Base-by-base conservation (phyloP, 2,888 invertebrate species). In the Drosophila mulleri region DNA sequence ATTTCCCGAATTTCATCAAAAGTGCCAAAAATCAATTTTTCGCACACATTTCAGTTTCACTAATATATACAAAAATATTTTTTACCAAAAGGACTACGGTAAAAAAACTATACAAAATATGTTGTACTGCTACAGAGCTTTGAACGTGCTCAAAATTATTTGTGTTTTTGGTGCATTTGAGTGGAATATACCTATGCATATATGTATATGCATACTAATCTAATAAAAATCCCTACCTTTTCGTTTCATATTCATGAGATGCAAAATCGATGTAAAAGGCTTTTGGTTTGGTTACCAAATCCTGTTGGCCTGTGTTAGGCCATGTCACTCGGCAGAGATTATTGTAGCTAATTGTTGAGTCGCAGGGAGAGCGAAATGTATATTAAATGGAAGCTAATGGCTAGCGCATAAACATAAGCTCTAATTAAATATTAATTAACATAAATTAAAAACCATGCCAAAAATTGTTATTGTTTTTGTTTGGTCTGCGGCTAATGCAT, bases 371-470 rank as follows among this genome's bases (percentile, higher is more conserved):
- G 57, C 56, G 29, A 35, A 65, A 42, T 60, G 41, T 37, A 50
- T 23, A 41, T 37, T 39, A 39, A 32, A 29, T 29, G 23, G 20
- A 23, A 16, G 37, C 12, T 52, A 48, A 48, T 48, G 26, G 26
- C 54, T 47, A 57, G 18, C 47, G 52, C 42, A 62, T 69, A 69
- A 67, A 67, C 63, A 66, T 79, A 74, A 72, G 72, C 79, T 68
- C 75, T 80, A 85, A 83, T 86, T 83, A 65, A 86, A 88, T 74
- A 85, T 78, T 83, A 83, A 86, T 86, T 88, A 89, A 78, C 83
- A 83, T 85, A 88, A 76, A 86, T 81, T 79, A 81, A 85, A 72
- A 83, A 77, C 67, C 72, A 11, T 26, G 59, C 71, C 72, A 58
- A 75, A 75, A 72, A 75, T 3, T 32, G 11, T 32, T 32, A 9